Evolutionary conservation across 2,888 invertebrate species (phyloP).

Genomic region (Biston betularia): DNA sequence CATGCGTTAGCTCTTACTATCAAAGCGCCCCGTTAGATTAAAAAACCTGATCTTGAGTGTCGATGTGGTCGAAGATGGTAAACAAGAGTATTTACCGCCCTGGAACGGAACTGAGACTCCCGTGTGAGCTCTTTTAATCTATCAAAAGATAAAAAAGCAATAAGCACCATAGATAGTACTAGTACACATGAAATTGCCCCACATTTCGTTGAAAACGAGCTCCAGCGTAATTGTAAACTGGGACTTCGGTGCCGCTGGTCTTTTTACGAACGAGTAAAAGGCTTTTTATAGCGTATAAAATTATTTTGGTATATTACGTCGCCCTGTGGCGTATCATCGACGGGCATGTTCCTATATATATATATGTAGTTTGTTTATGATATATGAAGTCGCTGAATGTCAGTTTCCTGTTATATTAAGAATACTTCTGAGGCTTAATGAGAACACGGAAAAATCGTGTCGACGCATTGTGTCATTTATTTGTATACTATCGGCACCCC

Average conservation of each 20-base stretch:
- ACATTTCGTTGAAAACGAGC: conserved; percentile 32
- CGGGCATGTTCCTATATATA: conserved; percentile 1
- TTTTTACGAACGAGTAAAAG: conserved; percentile 69
- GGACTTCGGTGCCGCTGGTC: conserved; percentile 25
- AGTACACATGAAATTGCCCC: conserved; percentile 30
- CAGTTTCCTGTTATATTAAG: neutral
- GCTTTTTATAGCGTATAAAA: conserved; percentile 75
- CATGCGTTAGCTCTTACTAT: too few species aligned
- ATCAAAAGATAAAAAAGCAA: conserved; percentile 16
- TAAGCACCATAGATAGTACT: conserved; percentile 17
- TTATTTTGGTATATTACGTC: conserved; percentile 68
- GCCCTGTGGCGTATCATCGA: conserved; percentile 49
- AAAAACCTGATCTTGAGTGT: too few species aligned
- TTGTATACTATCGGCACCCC: too few species aligned
- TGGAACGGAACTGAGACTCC: too few species aligned
- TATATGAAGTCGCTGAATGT: neutral
- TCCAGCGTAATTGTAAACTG: conserved; percentile 34
- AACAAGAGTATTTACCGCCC: too few species aligned
- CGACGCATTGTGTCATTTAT: too few species aligned
- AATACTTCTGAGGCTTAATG: neutral
- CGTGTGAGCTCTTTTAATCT: too few species aligned
- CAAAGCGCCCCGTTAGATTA: too few species aligned
- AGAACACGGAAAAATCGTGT: too few species aligned
- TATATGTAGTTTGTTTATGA: conserved; percentile 11
- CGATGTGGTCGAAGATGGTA: too few species aligned